Base-by-base conservation (phyloP, 2,888 invertebrate genomes). In the Cremastinae sp. region DNA sequence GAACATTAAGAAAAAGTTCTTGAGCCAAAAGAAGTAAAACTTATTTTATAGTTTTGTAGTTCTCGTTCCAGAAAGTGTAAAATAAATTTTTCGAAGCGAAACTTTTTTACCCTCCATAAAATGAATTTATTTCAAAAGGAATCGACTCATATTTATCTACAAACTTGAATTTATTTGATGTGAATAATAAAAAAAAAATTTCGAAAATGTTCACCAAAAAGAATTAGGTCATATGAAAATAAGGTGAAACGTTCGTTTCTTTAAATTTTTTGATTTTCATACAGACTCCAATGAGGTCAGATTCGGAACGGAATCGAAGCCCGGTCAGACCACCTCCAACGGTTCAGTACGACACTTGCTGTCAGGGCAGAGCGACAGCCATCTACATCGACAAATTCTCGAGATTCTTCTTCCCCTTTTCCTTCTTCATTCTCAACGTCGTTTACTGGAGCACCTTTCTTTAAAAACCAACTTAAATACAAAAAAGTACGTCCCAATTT, bases 391-490 rank as follows among this genome's bases (percentile, higher is more conserved):
- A 97, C 90, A 94, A 95, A 85, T 94, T 96, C 89, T 96, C 96
- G 56, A 92, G 96, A 84, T 95, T 96, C 90, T 96, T 96, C 91
- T 97, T 97, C 83, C 97, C 97, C 0, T 95, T 96, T 88, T 96
- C 96, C 2, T 97, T 97, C 91, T 94, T 96, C 84, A 95, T 96
- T 85, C 91, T 97, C n/a, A 97, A 97, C 88, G 94, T 96, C 79
- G 95, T 96, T 10, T 97, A 97, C 89, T 97, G 97, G 97, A 95
- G 95, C 83, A 96, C 96, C 75, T 96, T 96, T 90, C 91, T 94
- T 61, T 89, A 84, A 85, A 41, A 37, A 28, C 3, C 39, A 39
- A 3, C 35, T 1, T 14, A n/a, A 64, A 0, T 7, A 45, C 20
- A 16, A 28, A 47, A 45, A 47, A 18, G 43, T n/a, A 3, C 7